A percentile compares a stretch with the other conserved stretches of the same genome.
These are phyloP conservation scores for Neosilurus mollespiculum DNA, from an alignment of 2,797 vertebrate genomes.

Conservation along the genomic window DNA sequence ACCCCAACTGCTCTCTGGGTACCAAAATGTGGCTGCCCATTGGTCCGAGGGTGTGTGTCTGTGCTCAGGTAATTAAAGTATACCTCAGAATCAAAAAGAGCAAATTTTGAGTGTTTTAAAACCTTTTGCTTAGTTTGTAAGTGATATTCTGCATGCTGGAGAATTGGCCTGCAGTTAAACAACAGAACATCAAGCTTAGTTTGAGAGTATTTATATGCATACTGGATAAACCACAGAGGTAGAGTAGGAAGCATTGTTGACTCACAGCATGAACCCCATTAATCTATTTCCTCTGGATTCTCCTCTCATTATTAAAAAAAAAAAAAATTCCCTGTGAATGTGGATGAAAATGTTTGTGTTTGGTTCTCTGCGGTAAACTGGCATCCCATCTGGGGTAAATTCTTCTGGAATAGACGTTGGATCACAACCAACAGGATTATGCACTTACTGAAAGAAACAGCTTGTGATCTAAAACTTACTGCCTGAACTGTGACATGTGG, in stretches of 20 bases:
- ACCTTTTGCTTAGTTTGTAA: background rate
- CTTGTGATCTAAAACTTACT: background rate
- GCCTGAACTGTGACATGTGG: background rate
- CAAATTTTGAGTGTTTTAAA: background rate
- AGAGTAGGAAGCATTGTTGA: background rate
- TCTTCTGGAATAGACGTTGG: background rate
- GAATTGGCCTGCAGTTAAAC: background rate
- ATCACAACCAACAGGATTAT: background rate
- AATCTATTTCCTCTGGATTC: background rate
- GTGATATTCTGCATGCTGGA: background rate
- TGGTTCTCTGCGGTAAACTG: background rate
- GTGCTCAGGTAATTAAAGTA: background rate
- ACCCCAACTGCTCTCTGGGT: too few species aligned
- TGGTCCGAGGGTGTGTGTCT: too few species aligned
- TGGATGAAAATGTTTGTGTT: background rate
- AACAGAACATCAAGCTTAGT: background rate
- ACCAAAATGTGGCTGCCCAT: too few species aligned
- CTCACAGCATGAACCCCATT: background rate
- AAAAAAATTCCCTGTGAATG: background rate
- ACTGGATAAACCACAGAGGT: background rate
- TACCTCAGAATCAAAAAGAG: background rate
- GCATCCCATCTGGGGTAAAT: background rate
- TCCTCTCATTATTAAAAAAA: background rate
- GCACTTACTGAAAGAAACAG: background rate
- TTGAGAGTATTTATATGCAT: background rate